Evolutionary conservation across 2,113 vertebrate species (phyloP), one percentile per base, ranked within the genome.

Genomic region (Actenoides hombroni): DNA sequence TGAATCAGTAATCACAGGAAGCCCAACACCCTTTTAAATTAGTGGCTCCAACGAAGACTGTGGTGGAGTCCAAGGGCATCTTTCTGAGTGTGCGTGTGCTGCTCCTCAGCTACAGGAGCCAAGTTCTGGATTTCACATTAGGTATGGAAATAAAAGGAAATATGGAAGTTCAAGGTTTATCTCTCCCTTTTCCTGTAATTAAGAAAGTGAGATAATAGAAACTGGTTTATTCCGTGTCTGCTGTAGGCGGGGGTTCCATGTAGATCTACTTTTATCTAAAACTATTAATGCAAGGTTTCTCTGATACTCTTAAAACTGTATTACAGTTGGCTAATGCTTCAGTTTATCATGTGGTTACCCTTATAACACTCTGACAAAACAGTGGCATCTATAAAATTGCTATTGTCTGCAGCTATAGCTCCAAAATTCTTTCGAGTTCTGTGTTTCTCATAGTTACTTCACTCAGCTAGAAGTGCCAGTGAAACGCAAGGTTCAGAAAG

Each of bases 151-250:
- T 88, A 88, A 61, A 57, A 83, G 40, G 46, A 87, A 76, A 48
- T 70, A 39, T 0, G 12, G 67, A 95, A 93, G 51, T 63, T 81
- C 56, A n/a, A 81, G 56, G 64, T 86, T 93, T 93, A 96, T 83
- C 77, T 73, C 39, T 85, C 5, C 44, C 73, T 56, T 96, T 95
- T 95, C 86, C 86, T 94, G 73, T 95, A 93, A 92, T 95, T 92
- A 95, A 60, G 77, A 78, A 93, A 94, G 69, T 53, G 40, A 94
- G 86, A 89, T 85, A 82, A 93, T 79, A 88, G 86, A 76, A 88
- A 79, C 81, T 84, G 87, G 78, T 59, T 93, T 37, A 29, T 6
- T 24, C 48, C 37, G 35, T 59, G 67, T 39, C 60, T 94, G 53
- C 83, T 88, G 7, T 63, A 84, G 65, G 67, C 0, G 3, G 67